Base-by-base conservation (phyloP, 2,888 invertebrate species). In the Sinotaia quadrata region DNA sequence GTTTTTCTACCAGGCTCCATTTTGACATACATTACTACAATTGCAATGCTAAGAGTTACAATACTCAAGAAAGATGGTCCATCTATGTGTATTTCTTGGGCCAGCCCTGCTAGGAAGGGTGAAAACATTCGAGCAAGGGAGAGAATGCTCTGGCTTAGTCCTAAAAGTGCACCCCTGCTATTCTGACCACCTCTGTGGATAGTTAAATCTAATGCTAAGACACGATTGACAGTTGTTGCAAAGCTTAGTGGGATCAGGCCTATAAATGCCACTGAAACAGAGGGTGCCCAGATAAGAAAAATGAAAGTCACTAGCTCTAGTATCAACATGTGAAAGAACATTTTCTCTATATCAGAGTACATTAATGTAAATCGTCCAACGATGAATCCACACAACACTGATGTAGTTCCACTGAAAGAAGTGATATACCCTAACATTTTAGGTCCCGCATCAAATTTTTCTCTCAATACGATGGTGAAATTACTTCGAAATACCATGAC, bases 141-240 rank as follows among this genome's bases (percentile, higher is more conserved):
- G 75, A 86, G 78, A 21, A 86, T 74, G 69, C 87, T 88, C 65
- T 86, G 86, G 56, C 85, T 83, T n/a, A 87, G 76, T 4, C 88
- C 88, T 67, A 87, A 79, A 57, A 87, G 75, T 8, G 82, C 78
- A 3, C 88, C 88, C 8, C 79, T 74, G 49, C 85, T 82, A 15
- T 80, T 68, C 4, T 80, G 75, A 7, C 68, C 68, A 15, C 79
- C 80, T 33, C 84, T 75, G 27, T 80, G 76, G 18, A 88, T 75
- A 1, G 84, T 84, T 49, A 88, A 61, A 15, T 81, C 84, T 2
- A 82, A 81, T 10, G 79, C 72, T 51, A 81, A 78, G 2, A 87
- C 87, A 36, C 88, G 71, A n/a, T 81, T 75, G 5, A 87, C 71
- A 2, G 86, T 76, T 15, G 85, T 84, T 27, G 82, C 76, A 8